Evolutionary conservation across 2,888 invertebrate species (phyloP).

Genomic region (Lycocerus yunnanus): DNA sequence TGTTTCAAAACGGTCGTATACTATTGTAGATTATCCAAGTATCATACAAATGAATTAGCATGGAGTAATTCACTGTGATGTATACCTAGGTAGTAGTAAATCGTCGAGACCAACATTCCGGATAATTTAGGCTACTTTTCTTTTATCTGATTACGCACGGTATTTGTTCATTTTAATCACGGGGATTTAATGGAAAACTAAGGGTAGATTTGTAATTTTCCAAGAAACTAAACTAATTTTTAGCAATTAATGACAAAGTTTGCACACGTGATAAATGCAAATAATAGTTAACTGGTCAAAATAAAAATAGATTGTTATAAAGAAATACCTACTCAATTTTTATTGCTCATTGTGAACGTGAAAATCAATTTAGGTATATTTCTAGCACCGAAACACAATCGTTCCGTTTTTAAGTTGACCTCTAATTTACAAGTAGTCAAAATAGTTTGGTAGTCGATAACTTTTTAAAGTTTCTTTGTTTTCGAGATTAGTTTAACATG

Average conservation of each 20-base stretch:
- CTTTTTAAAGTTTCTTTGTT: constrained; percentile 10
- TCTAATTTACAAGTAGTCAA: neutral
- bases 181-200: constrained; percentile 21
- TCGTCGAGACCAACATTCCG: constrained; percentile 24
- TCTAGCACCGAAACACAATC: neutral
- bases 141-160: constrained; percentile 33
- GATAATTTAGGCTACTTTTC: constrained; percentile 30
- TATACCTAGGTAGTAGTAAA: constrained; percentile 6
- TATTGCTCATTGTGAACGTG: neutral
- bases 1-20: neutral
- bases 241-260: constrained; percentile 15
- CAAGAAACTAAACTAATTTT: constrained; percentile 25
- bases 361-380: neutral
- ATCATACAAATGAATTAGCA: neutral
- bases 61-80: neutral
- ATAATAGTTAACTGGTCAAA: constrained; percentile 11
- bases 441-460: neutral
- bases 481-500: constrained; percentile 14
- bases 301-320: neutral
- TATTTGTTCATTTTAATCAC: constrained; percentile 31
- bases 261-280: constrained; percentile 18
- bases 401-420: neutral
- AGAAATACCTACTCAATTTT: neutral
- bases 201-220: constrained; percentile 22
- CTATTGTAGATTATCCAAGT: neutral